Evolutionary conservation across 1,140 invertebrate genomes (phyloP).

Genomic region (Trachymyrmex septentrionalis): DNA sequence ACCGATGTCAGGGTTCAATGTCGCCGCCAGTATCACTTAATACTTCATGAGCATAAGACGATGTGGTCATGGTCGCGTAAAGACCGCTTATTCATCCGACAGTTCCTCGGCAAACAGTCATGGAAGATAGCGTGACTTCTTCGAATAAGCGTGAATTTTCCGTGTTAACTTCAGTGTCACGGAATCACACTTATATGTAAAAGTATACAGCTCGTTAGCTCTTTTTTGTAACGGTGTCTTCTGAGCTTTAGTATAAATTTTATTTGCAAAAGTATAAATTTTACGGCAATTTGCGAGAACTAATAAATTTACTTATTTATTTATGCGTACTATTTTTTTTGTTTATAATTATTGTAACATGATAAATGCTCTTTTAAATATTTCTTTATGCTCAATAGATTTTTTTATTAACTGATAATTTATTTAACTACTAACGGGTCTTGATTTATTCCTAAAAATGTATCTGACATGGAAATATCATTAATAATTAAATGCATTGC

Average conservation of each 20-base stretch:
- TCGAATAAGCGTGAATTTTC: neutral
- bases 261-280: neutral
- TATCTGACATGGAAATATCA: neutral
- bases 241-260: no score
- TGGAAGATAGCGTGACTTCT: neutral
- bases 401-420: neutral
- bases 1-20: neutral
- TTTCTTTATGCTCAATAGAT: neutral
- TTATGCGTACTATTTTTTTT: neutral
- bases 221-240: no score
- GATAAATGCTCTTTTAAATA: neutral
- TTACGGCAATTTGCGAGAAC: neutral
- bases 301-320: neutral
- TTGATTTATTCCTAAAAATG: neutral
- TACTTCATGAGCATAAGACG: constrained; percentile 19
- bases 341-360: neutral
- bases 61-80: constrained; percentile 45
- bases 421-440: neutral
- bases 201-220: no score
- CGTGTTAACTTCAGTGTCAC: neutral
- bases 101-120: neutral
- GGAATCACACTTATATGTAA: no score
- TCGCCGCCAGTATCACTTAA: constrained; percentile 16
- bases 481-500: neutral
- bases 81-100: constrained; percentile 33